phyloP scores from a whole-genome alignment of 2,113 vertebrate species.

The Heptranchias perlo region DNA sequence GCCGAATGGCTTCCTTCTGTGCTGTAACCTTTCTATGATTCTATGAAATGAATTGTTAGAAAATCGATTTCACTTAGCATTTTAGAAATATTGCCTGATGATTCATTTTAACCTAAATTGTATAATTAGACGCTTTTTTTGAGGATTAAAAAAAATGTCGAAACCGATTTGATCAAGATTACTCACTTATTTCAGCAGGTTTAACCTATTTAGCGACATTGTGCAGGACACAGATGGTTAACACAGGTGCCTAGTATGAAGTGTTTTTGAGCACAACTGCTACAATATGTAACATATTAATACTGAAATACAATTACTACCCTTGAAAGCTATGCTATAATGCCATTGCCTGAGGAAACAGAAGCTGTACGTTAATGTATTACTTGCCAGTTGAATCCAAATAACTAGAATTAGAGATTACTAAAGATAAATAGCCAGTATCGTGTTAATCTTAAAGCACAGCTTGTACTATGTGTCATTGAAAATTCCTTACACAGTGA shows the following conservation, averaged over 20 bases:
- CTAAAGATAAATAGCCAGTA: slow-evolving; percentile 54
- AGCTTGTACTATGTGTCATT: slow-evolving; percentile 49
- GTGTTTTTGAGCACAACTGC: slow-evolving; percentile 3
- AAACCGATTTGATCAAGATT: neutral
- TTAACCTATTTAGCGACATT: neutral
- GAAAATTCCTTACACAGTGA: slow-evolving; percentile 57
- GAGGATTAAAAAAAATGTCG: neutral
- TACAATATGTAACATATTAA: slow-evolving; percentile 30
- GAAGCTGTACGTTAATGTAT: slow-evolving; percentile 42
- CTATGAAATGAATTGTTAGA: neutral
- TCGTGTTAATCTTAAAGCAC: slow-evolving; percentile 54
- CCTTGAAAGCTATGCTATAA: neutral
- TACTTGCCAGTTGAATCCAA: slow-evolving; percentile 50
- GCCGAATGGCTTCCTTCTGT: too few species aligned
- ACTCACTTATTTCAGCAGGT: neutral
- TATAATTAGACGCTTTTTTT: neutral
- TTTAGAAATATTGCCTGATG: neutral
- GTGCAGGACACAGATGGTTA: neutral
- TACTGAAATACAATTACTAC: neutral
- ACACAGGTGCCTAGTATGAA: neutral
- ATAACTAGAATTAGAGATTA: slow-evolving; percentile 46
- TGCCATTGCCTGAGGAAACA: slow-evolving; percentile 19
- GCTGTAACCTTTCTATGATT: too few species aligned
- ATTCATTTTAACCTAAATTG: neutral
- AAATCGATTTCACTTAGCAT: neutral